Evolutionary conservation across 2,797 vertebrate species (phyloP).

Genomic region (Liparis tanakae): DNA sequence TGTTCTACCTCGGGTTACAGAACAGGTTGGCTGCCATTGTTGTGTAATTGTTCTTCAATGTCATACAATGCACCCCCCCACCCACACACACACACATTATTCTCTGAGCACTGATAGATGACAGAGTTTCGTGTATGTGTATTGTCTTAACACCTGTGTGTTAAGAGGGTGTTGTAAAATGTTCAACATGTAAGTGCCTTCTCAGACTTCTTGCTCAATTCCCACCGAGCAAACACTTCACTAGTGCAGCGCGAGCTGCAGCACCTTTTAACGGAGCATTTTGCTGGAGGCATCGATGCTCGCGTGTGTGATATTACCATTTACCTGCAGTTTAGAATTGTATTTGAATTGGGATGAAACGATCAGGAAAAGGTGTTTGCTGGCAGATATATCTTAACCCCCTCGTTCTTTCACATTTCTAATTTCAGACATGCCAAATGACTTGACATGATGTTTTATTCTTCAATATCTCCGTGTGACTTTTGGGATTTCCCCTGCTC

Average conservation of each 20-base stretch:
- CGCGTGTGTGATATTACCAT: constrained; percentile 82
- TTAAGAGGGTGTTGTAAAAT: constrained; percentile 40
- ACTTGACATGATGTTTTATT: constrained; percentile 73
- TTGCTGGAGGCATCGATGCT: constrained; percentile 80
- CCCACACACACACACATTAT: neutral
- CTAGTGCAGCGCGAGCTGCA: constrained; percentile 61
- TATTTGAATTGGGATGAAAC: constrained; percentile 84
- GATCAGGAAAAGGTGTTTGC: constrained; percentile 67
- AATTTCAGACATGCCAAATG: constrained; percentile 76
- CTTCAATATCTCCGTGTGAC: constrained; percentile 61
- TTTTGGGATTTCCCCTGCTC: constrained; percentile 76
- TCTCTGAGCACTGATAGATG: constrained; percentile 38
- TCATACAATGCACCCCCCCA: neutral
- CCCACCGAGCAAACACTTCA: constrained; percentile 79
- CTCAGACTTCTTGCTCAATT: constrained; percentile 64
- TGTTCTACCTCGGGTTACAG: constrained; percentile 22
- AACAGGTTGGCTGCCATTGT: constrained; percentile 15
- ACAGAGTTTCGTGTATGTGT: constrained; percentile 42
- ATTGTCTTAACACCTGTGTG: constrained; percentile 44
- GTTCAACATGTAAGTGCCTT: constrained; percentile 71
- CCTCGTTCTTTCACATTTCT: constrained; percentile 48
- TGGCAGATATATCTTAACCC: constrained; percentile 74
- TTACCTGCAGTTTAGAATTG: constrained; percentile 82
- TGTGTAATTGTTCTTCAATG: constrained; percentile 27
- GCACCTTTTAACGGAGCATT: constrained; percentile 75